Evolutionary conservation across 1,140 invertebrate genomes (phyloP).

Genomic region (Galleria mellonella): DNA sequence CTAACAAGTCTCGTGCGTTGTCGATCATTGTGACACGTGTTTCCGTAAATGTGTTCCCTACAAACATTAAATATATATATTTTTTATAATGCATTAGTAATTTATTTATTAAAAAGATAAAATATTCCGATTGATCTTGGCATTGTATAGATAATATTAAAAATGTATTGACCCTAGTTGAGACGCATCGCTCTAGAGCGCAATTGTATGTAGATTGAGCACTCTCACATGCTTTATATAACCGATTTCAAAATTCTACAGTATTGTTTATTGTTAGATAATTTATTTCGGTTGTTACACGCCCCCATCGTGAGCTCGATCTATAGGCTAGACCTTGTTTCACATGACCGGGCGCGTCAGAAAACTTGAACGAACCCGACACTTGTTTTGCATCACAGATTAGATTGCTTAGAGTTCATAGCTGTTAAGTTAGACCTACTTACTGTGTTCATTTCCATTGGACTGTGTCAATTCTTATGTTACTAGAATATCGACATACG

Average conservation of each 20-base stretch:
- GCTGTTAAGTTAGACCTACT: constrained; percentile 25
- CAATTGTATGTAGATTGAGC: constrained; percentile 41
- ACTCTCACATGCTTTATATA: constrained; percentile 30
- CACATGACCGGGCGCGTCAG: constrained; percentile 42
- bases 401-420: constrained; percentile 30
- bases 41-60: no score
- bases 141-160: no score
- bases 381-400: constrained; percentile 43
- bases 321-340: constrained; percentile 62
- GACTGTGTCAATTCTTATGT: constrained; percentile 75
- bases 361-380: constrained; percentile 19
- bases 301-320: constrained; percentile 55
- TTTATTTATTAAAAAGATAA: no score
- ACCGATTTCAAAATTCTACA: constrained; percentile 11
- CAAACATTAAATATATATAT: no score
- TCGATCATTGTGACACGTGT: no score
- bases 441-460: constrained; percentile 58
- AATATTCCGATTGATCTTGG: no score
- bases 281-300: constrained; percentile 22
- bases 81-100: no score
- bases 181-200: not conserved
- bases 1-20: no score
- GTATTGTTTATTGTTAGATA: constrained; percentile 8
- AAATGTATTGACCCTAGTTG: no score
- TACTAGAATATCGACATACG: constrained; percentile 75